Evolutionary conservation across 2,113 vertebrate genomes (phyloP), one percentile per base, ranked within the genome.

Genomic region (Callorhinus ursinus): DNA sequence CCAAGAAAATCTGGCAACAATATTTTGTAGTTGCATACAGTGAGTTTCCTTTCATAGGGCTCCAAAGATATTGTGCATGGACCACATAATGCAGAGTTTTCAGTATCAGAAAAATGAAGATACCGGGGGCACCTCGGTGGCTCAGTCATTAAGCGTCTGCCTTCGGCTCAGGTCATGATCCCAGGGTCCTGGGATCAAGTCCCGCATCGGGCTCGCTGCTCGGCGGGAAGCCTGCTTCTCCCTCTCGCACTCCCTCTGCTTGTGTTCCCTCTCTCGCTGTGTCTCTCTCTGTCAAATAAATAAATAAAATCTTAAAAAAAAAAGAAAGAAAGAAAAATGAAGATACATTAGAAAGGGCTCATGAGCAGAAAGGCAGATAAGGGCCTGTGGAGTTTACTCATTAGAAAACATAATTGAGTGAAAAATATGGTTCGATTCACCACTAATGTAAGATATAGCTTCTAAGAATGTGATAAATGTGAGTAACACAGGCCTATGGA

Each of bases 341-440:
- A 97, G 89, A 88, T 91, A 77, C 93, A 98, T 92, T 93, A 93
- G 67, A 51, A 83, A 24, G 18, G 18, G 16, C n/a, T 81, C 42
- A 5, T 69, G 51, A 71, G 49, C 42, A 84, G 95, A 72, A 85
- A 96, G 77, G 94, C 1, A 57, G 90, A 79, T 28, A 91, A 80
- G 71, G 83, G 74, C 81, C 91, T 39, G 15, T 83, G 61, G 86
- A 89, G 26, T 89, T 95, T 89, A 89, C 72, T 63, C 61, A 42
- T 92, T 93, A 97, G 61, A 93, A 97, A 93, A 83, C 86, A 92
- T 80, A 97, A 97, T 39, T 74, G 92, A 95, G 39, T 96, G 77
- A 91, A 95, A 97, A 97, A 84, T 69, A 69, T 15, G 57, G 72
- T 76, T 96, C 95, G 67, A 92, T 61, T 94, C 49, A 65, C 83